Base-by-base conservation (phyloP, 2,797 vertebrate species). In the Channa striata region DNA sequence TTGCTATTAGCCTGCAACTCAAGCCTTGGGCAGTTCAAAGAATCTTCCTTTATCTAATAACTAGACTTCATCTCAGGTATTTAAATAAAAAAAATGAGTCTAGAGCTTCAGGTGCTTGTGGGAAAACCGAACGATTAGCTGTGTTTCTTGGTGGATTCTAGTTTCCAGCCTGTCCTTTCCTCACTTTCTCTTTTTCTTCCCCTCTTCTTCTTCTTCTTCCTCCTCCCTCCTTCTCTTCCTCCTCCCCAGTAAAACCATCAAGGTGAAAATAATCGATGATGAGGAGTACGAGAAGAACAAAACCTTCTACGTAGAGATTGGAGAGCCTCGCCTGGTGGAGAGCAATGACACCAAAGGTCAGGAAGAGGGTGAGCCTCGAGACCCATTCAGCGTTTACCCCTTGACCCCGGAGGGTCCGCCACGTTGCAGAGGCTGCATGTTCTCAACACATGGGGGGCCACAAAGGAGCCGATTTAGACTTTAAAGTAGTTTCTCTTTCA, bases 261-360 rank as follows among this genome's bases (percentile, higher is more conserved):
- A 97, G 93, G 96, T 99, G 95, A 97, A 93, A 95, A 89, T 99
- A 94, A 97, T 99, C 95, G 98, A 99, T 93, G 98, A 99, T 91
- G 97, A 99, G 94, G 97, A 99, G 89, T 99, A 99, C 92, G 97
- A 99, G 95, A 99, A 99, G 97, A 99, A 99, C 97, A 99, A 99
- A 96, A 96, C 95, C 92, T 99, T 99, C 97, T 98, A 96, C 96
- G 79, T 99, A 94, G 98, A 99, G 95, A 96, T 99, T 84, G 96
- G 95, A 89, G 97, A 97, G 78, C 98, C 98, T 80, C 95, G 94
- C 78, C 96, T 99, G 95, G 87, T 97, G 95, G 97, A 98, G 92
- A 96, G 94, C 96, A 96, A 94, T 95, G 96, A 97, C 94, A 95
- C 95, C 95, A 98, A 97, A 99, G 98, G 97, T 99, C 96, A 95